Base-by-base conservation (phyloP, 2,797 vertebrate species). In the Epinephelus awoara region DNA sequence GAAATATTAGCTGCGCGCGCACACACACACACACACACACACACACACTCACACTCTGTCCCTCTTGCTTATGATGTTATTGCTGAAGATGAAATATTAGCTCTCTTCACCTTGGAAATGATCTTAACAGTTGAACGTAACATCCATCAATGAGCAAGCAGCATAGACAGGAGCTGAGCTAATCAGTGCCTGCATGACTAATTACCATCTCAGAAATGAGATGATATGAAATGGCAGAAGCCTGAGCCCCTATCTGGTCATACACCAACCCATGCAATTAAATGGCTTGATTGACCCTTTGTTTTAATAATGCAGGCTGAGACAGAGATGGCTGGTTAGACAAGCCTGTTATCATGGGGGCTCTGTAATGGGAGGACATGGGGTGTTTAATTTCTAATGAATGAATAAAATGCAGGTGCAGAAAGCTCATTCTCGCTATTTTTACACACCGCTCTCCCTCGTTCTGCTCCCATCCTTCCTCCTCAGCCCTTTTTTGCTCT, bases 121-220 rank as follows among this genome's bases (percentile, higher is more conserved):
- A 92, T 94, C 88, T 88, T 77, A 89, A 90, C 89, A 87, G 90
- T 90, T 91, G 91, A 94, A 88, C 70, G 70, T 85, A 89, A 82
- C 92, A 94, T 94, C 92, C 88, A 94, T 95, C 93, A 95, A 72
- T 58, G 87, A 91, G 89, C 85, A 82, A 83, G 87, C 85, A 71
- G 83, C 83, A 79, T 52, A 80, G 91, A 92, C 87, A 72, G 86
- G 83, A 66, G 55, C 88, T 82, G 86, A 89, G 92, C 91, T 95
- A 94, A 95, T 95, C 91, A 92, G 84, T 83, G 83, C 59, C 87
- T 86, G 87, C 91, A 89, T 94, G 94, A 95, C 94, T 95, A 95
- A 95, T 95, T 95, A 90, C 91, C 90, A 82, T 89, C 85, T 85
- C 87, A 87, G 87, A 91, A 93, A 93, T 93, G 91, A 93, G 93